Conservation (phyloP, 2,113 vertebrate genomes). For the Hylia prasina region DNA sequence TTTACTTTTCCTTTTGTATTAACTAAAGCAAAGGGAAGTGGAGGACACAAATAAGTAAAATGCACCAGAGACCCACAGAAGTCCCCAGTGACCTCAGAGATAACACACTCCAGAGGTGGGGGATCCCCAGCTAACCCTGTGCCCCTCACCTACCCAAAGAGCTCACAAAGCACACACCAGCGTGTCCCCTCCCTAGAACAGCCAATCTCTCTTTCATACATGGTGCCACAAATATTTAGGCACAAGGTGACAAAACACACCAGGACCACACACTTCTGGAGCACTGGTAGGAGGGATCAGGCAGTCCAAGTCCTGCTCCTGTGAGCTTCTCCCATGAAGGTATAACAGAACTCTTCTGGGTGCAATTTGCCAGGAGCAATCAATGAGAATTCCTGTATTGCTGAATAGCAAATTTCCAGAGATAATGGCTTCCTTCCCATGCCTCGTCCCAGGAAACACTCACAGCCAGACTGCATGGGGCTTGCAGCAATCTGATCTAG, state of each 20-base stretch:
- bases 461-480: neutral
- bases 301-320: neutral
- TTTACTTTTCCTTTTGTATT: neutral
- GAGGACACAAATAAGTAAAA: neutral
- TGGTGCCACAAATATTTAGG: neutral
- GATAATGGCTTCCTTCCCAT: neutral
- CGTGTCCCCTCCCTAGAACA: fast-evolving
- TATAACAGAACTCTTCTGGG: fast-evolving
- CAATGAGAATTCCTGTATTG: neutral
- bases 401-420: neutral
- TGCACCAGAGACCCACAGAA: neutral
- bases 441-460: neutral
- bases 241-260: neutral
- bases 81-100: neutral
- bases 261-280: neutral
- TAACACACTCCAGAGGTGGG: neutral
- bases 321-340: neutral
- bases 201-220: neutral
- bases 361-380: neutral
- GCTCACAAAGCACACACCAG: neutral
- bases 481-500: neutral
- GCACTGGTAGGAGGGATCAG: fast-evolving
- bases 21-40: neutral
- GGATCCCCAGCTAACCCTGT: neutral
- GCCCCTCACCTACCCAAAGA: neutral